Evolutionary conservation across 2,113 vertebrate species (phyloP), one percentile per base, ranked within the genome.

Genomic region (Engystomops pustulosus): DNA sequence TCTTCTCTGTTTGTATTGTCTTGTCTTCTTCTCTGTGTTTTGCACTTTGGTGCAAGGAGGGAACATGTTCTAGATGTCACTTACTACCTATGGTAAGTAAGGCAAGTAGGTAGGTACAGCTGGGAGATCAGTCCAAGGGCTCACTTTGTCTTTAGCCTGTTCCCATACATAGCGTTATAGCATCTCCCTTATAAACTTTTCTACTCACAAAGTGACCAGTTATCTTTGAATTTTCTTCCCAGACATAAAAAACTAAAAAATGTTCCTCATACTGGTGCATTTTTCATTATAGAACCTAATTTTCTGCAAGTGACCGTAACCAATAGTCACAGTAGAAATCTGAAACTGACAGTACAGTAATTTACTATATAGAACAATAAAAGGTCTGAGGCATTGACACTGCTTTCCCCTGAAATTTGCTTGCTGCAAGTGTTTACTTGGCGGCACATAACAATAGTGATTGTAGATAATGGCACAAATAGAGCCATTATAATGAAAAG

Each of bases 391-490:
- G n/a, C 62, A 77, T 36, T n/a, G 53, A 32, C 72, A 69, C 27
- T 30, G 30, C 15, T 53, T 41, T 77, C 51, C 20, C 72, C 17
- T 27, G 30, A 68, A 68, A 78, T 67, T 47, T 49, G 7, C 58
- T 49, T 51, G 58, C 23, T 78, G 30, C 25, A 77, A 77, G 82
- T 77, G 44, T 77, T 77, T 76, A 62, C 51, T 51, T 83, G 71
- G 47, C 32, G 62, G 60, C 58, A 51, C 30, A 84, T 65, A 69
- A 77, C 72, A 69, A 77, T 27, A 49, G 60, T 15, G 58, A 68
- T 68, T 78, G 30, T 41, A 78, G 45, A 77, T 84, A 84, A 84
- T 78, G 74, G 74, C 82, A 77, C 82, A 77, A 77, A 68, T 62
- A 62, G 51, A 78, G 71, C 71, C 81, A 83, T 83, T 78, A 77